Conservation (phyloP, 2,113 vertebrate genomes). For the Oxygymnocypris stewartii region DNA sequence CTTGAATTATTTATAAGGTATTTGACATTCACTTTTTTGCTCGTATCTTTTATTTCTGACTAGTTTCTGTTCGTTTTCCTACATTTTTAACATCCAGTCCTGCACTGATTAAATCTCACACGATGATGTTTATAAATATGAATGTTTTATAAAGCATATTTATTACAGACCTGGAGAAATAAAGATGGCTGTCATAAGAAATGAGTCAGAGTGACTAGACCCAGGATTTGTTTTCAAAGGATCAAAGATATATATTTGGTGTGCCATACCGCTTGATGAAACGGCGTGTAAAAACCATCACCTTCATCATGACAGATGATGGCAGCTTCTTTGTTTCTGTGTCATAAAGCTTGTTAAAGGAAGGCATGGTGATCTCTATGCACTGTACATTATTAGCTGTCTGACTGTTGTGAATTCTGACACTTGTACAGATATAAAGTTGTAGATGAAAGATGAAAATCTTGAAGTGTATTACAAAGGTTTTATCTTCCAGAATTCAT, state of each 20-base stretch:
- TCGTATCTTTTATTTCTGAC: background rate
- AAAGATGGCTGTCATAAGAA: background rate
- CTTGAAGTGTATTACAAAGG: constrained; percentile 40
- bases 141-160: constrained; percentile 14
- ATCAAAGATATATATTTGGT: background rate
- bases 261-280: background rate
- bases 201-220: background rate
- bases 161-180: constrained; percentile 13
- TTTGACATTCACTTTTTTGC: background rate
- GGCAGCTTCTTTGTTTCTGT: constrained; percentile 45
- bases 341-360: constrained; percentile 19
- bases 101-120: background rate
- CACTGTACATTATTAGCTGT: constrained; percentile 80
- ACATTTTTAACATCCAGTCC: background rate
- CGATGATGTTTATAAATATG: background rate
- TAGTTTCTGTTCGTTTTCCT: background rate
- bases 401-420: constrained; percentile 83
- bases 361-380: constrained; percentile 71
- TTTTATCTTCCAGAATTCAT: constrained; percentile 49
- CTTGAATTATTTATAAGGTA: constrained; percentile 31
- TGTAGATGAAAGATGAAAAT: constrained; percentile 34
- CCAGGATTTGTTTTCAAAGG: background rate
- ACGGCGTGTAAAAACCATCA: constrained; percentile 25
- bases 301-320: constrained; percentile 41
- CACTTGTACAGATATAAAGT: constrained; percentile 62